Evolutionary conservation across 2,113 vertebrate species (phyloP), one percentile per base, ranked within the genome.

Genomic region (Microcebus lehilahytsara): DNA sequence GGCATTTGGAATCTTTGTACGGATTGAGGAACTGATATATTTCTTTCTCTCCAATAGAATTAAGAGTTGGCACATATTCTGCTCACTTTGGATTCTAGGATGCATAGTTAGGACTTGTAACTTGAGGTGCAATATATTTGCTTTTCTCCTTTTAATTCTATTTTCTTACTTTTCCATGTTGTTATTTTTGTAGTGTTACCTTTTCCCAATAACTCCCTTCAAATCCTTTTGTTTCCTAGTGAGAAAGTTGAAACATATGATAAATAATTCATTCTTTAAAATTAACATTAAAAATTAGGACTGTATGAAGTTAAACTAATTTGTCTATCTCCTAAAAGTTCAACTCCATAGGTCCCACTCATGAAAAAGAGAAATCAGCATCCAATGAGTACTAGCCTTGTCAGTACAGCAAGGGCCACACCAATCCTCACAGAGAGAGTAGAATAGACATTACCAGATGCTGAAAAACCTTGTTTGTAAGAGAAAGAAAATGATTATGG

Each of bases 251-350:
- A 85, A 80, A 71, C 49, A 75, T 75, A 42, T 40, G 14, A 71
- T 62, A 56, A 85, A 56, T 86, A 62, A 37, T 80, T 89, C 78
- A 4, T 34, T 3, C 62, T 62, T 86, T 69, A n/a, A 85, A 80
- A 84, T 81, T 51, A 75, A 81, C 25, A 27, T 89, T 51, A 37
- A 93, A 96, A 89, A 74, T 86, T 11, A 81, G 23, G 79, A 66
- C 16, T 22, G 1, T 32, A 34, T n/a, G 13, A 79, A 75, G 27
- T 23, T 60, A 74, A 58, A 16, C 5, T 37, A 13, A 27, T 56
- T 25, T 30, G 0, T 53, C 25, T 49, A 7, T 85, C 34, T 34
- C 20, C 42, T 74, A 40, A 74, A 69, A 10, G 3, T 58, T 90
- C 5, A 58, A 67, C 32, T 9, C 13, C 34, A 11, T 30, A 32